These are phyloP conservation scores for Poeciliopsis prolifica DNA, from an alignment of 2,113 vertebrate genomes.

Conservation along the genomic window DNA sequence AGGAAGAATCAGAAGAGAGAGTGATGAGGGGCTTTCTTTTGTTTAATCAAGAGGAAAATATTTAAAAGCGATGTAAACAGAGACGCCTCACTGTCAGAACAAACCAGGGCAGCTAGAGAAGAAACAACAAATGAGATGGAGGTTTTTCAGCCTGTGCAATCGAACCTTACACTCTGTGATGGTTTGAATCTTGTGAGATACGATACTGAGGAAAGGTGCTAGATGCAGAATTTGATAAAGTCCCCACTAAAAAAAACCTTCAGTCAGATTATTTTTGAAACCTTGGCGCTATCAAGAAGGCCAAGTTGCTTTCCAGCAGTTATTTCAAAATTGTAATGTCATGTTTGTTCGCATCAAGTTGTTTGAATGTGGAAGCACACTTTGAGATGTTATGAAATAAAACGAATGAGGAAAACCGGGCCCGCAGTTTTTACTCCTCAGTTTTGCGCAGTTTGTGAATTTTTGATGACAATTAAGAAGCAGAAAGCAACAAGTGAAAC, in stretches of 20 bases:
- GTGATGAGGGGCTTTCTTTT: not conserved
- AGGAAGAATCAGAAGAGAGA: not conserved
- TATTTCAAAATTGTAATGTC: not conserved
- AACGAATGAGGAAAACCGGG: not conserved
- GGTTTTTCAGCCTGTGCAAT: not conserved
- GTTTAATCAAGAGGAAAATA: not conserved
- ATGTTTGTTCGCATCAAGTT: too few relatives aligned
- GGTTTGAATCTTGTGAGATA: too few relatives aligned
- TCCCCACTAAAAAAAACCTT: not conserved
- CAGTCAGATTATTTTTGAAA: not conserved
- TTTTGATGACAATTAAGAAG: not conserved
- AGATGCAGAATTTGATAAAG: too few relatives aligned
- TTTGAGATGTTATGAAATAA: not conserved
- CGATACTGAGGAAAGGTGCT: not conserved
- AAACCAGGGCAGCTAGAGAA: not conserved
- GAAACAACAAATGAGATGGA: not conserved
- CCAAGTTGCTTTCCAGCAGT: not conserved
- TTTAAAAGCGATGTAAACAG: not conserved
- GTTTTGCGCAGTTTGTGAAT: not conserved
- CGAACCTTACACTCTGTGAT: not conserved
- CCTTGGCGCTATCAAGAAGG: not conserved
- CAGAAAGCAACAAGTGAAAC: not conserved
- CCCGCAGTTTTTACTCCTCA: not conserved
- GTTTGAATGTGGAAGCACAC: too few relatives aligned
- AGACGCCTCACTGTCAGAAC: not conserved